A percentile compares a stretch with the other conserved stretches of the same genome.
Evolutionary conservation across 2,113 vertebrate species (phyloP).

Genomic region (Rhagologus leucostigma): DNA sequence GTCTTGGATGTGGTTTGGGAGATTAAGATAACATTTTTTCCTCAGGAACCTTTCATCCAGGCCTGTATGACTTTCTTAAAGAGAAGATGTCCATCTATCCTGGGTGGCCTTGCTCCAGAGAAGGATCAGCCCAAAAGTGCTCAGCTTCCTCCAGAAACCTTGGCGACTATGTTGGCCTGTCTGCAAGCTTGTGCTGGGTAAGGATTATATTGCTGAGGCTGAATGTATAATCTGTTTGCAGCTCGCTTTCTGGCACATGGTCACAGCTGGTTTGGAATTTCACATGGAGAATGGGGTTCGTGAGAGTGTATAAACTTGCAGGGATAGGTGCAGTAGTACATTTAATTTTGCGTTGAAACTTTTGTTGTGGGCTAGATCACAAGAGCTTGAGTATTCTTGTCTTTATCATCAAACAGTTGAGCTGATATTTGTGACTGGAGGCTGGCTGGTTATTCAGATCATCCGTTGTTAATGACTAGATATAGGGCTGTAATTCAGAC

Average conservation of each 20-base stretch:
- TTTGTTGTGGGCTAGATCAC: background rate
- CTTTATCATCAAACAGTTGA: background rate
- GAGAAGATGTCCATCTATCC: slow-evolving; percentile 95
- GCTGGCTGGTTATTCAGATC: background rate
- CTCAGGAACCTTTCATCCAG: slow-evolving; percentile 96
- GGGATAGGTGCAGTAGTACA: background rate
- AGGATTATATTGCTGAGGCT: background rate
- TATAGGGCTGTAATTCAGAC: background rate
- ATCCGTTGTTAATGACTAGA: background rate
- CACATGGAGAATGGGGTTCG: background rate
- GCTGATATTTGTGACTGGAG: background rate
- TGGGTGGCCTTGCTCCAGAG: slow-evolving; percentile 95
- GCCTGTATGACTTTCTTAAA: slow-evolving; percentile 98
- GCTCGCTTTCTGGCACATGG: background rate
- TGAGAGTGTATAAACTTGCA: background rate
- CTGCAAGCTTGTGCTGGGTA: slow-evolving; percentile 97
- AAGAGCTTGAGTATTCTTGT: background rate
- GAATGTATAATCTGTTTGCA: background rate
- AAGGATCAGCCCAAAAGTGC: slow-evolving; percentile 99
- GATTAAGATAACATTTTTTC: background rate
- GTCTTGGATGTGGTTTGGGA: background rate
- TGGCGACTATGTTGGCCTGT: slow-evolving; percentile 95
- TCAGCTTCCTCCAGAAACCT: slow-evolving; percentile 95
- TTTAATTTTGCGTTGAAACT: background rate
- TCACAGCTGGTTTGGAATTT: background rate